A percentile compares a stretch with the other conserved stretches of the same genome.
phyloP scores from a whole-genome alignment of 35 echinoderm and acorn worm genomes.

The Patiria miniata region DNA sequence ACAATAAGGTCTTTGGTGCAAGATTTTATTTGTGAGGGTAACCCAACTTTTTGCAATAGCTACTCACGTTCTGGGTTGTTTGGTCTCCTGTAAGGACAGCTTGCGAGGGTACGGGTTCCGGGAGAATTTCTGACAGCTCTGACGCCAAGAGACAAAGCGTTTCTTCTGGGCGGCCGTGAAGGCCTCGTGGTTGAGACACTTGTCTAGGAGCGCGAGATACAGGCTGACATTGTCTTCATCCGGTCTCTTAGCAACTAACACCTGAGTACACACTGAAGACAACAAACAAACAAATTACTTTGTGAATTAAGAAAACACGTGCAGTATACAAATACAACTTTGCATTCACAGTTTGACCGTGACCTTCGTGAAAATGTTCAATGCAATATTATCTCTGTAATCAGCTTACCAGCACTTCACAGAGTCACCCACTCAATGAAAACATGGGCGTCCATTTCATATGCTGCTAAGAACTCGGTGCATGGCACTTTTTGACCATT shows the following conservation, averaged over 20 bases:
- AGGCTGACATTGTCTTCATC: conserved; percentile 84
- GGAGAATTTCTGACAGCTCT: conserved; percentile 84
- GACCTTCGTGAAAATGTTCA: no score
- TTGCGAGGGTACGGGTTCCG: conserved; percentile 71
- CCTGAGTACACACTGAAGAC: conserved; percentile 80
- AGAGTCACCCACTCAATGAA: no score
- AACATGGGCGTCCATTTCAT: no score
- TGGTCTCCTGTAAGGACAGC: conserved; percentile 56
- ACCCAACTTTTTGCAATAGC: not conserved
- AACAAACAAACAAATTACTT: not conserved
- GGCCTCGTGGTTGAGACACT: conserved; percentile 83
- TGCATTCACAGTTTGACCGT: no score
- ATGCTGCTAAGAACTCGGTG: no score
- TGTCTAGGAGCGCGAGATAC: conserved; percentile 88
- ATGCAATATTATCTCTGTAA: no score
- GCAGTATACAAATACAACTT: no score
- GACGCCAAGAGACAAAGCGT: conserved; percentile 73
- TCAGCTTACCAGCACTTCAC: no score
- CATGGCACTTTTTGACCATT: no score
- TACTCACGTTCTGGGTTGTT: conserved; percentile 71
- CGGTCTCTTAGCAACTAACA: conserved; percentile 71
- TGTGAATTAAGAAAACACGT: not conserved
- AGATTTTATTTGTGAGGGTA: no score
- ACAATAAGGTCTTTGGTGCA: no score
- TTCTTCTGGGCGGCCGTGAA: conserved; percentile 94